Percentiles rank a stretch among this genome's conserved stretches.
These are phyloP conservation scores for Zaprionus africanus DNA, from an alignment of 1,140 invertebrate species.

Conservation along the genomic window DNA sequence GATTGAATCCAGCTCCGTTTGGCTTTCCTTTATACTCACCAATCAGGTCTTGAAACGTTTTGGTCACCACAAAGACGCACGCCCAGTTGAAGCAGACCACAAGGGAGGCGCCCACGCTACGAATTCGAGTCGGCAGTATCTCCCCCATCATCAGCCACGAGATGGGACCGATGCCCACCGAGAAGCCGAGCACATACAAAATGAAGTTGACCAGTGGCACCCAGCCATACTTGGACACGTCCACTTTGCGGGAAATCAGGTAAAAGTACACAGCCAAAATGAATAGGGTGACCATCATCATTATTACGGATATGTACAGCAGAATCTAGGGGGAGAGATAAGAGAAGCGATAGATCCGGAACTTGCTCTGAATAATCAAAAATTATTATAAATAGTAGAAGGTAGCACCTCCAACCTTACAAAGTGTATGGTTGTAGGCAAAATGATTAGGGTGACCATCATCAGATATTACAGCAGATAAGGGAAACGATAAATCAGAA, in stretches of 20 bases:
- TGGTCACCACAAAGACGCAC: constrained; percentile 12
- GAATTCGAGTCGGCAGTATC: constrained; percentile 91
- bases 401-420: too few relatives aligned
- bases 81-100: constrained; percentile 60
- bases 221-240: neutral
- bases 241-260: neutral
- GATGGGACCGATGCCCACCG: constrained; percentile 95
- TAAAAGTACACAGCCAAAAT: constrained; percentile 5
- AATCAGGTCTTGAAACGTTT: constrained; percentile 18
- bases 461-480: neutral
- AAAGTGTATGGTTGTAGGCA: too few relatives aligned
- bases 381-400: too few relatives aligned
- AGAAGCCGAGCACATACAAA: constrained; percentile 94
- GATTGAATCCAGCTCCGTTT: too few relatives aligned
- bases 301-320: neutral
- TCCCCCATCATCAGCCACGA: constrained; percentile 97
- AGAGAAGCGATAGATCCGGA: neutral
- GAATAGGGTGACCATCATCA: neutral
- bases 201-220: constrained; percentile 89
- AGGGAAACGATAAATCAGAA: too few relatives aligned
- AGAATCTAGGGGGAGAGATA: neutral
- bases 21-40: neutral
- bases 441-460: neutral
- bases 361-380: neutral
- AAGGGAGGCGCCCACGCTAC: constrained; percentile 92